phyloP scores from a whole-genome alignment of 2,888 invertebrate species.

The Heliconius hortense region DNA sequence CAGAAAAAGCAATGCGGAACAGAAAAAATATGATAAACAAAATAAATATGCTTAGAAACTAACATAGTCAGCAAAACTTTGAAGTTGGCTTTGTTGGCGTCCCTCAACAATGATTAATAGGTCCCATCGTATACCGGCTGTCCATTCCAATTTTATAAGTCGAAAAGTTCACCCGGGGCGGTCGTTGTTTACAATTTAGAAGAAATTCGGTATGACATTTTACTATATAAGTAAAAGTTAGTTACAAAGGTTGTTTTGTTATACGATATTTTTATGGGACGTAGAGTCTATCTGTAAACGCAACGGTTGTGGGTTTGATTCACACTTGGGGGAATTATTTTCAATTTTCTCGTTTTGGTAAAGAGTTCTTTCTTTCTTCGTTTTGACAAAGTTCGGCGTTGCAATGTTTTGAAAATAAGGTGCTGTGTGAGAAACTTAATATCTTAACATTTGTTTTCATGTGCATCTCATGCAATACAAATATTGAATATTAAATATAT shows the following conservation, averaged over 20 bases:
- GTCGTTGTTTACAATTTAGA: background rate
- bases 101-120: slow-evolving; percentile 5
- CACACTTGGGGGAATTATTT: background rate
- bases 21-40: background rate
- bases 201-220: background rate
- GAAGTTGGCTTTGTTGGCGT: background rate
- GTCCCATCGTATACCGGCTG: background rate
- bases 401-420: too few relatives aligned
- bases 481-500: background rate
- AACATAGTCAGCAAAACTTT: background rate
- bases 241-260: background rate
- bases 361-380: too few relatives aligned
- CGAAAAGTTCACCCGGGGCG: background rate
- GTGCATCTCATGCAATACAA: background rate
- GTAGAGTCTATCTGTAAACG: background rate
- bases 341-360: too few relatives aligned
- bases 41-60: background rate
- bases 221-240: background rate
- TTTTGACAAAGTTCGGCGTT: too few relatives aligned
- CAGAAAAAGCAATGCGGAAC: background rate
- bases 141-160: slow-evolving; percentile 13
- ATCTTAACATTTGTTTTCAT: background rate
- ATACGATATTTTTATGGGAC: too few relatives aligned
- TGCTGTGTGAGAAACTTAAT: background rate
- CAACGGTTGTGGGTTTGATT: background rate